phyloP scores from a whole-genome alignment of 1,140 invertebrate species.

The Ceratitis capitata region DNA sequence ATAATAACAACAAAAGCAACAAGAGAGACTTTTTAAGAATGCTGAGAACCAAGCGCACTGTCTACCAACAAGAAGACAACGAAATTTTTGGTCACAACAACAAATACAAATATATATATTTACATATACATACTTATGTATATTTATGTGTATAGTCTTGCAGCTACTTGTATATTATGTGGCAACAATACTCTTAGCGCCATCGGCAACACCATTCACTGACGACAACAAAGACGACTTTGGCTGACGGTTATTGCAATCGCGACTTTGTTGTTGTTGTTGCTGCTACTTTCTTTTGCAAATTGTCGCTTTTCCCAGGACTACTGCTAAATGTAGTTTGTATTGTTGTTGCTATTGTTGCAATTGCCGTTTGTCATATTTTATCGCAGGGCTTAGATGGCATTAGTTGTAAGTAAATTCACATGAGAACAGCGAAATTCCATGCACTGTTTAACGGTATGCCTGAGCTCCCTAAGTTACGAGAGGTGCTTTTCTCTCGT shows the following conservation, averaged over 20 bases:
- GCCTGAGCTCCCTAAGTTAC: too few species aligned
- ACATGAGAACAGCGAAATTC: too few species aligned
- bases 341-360: too few species aligned
- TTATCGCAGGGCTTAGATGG: too few species aligned
- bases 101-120: not conserved
- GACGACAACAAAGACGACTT: not conserved
- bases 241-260: not conserved
- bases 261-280: not conserved
- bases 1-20: not conserved
- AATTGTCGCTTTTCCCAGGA: slow-evolving; percentile 28
- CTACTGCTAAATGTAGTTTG: not conserved
- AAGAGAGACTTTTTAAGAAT: not conserved
- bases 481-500: too few species aligned
- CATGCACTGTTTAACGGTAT: too few species aligned
- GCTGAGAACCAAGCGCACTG: not conserved
- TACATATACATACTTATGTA: not conserved
- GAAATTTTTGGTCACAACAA: slow-evolving; percentile 16
- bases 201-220: not conserved
- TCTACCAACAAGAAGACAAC: not conserved
- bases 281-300: not conserved
- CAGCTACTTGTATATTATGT: not conserved
- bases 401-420: too few species aligned
- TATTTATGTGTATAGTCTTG: too few species aligned
- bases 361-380: too few species aligned
- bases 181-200: slow-evolving; percentile 18